A percentile compares a stretch with the other conserved stretches of the same genome.
phyloP scores from a whole-genome alignment of 2,888 invertebrate species.

The Ctena decussata region DNA sequence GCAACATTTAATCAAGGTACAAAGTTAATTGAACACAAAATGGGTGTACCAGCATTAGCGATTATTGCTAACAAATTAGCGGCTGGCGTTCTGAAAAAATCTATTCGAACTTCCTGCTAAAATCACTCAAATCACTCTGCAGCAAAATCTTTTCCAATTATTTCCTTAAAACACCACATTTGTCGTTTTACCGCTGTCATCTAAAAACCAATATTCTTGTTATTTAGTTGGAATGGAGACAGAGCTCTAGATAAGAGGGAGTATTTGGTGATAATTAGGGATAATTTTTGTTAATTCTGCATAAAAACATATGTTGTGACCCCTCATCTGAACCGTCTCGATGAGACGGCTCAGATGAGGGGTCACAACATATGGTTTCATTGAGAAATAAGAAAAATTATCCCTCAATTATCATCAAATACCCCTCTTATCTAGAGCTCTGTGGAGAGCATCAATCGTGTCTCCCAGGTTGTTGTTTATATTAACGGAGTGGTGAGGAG shows the following conservation, averaged over 20 bases:
- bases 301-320: too few relatives aligned
- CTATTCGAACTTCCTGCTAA: background rate
- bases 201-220: conserved; percentile 11
- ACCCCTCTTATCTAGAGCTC: too few relatives aligned
- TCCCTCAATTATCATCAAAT: too few relatives aligned
- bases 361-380: too few relatives aligned
- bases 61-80: conserved; percentile 5
- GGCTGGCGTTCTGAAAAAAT: background rate
- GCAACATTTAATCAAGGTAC: background rate
- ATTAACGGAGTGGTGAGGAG: background rate
- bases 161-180: background rate
- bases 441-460: conserved; percentile 3
- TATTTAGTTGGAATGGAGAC: background rate
- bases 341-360: too few relatives aligned
- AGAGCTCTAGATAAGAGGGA: too few relatives aligned
- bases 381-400: too few relatives aligned
- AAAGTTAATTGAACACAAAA: background rate
- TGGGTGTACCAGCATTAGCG: background rate
- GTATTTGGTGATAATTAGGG: too few relatives aligned
- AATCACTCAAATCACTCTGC: background rate
- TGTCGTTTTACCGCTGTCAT: conserved; percentile 11
- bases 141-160: conserved; percentile 8
- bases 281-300: too few relatives aligned
- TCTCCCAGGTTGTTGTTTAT: background rate
- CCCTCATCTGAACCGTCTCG: too few relatives aligned